phyloP scores from a whole-genome alignment of 2,888 invertebrate genomes.

The Tupiocoris notatus region DNA sequence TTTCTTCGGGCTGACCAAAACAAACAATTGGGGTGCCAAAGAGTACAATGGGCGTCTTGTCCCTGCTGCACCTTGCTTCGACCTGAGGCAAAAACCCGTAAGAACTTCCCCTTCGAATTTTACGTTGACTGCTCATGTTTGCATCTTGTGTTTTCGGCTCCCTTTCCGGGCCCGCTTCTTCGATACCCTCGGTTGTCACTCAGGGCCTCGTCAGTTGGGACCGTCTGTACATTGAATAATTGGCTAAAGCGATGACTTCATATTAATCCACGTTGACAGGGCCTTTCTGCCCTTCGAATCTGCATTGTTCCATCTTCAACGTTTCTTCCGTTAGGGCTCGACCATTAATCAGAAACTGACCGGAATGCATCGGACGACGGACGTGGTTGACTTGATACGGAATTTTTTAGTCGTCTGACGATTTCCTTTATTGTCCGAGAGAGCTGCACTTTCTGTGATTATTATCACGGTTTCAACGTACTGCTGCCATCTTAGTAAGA shows the following conservation, averaged over 20 bases:
- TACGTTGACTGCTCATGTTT: neutral
- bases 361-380: neutral
- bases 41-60: constrained; percentile 2
- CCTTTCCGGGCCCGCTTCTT: too few relatives aligned
- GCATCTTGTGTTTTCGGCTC: neutral
- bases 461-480: too few relatives aligned
- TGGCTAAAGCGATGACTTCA: constrained; percentile 41
- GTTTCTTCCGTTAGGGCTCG: neutral
- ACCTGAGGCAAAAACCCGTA: neutral
- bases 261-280: constrained; percentile 40
- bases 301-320: neutral
- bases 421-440: too few relatives aligned
- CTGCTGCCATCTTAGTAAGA: too few relatives aligned
- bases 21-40: constrained; percentile 18
- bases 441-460: too few relatives aligned
- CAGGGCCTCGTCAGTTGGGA: constrained; percentile 26
- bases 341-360: neutral
- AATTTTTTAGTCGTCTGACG: too few relatives aligned
- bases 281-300: neutral
- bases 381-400: too few relatives aligned
- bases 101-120: neutral
- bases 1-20: constrained; percentile 28
- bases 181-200: neutral
- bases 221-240: constrained; percentile 35
- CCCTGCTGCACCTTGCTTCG: constrained; percentile 9